These are phyloP conservation scores for Heliconius hewitsoni DNA, from an alignment of 1,140 invertebrate species.

Conservation along the genomic window DNA sequence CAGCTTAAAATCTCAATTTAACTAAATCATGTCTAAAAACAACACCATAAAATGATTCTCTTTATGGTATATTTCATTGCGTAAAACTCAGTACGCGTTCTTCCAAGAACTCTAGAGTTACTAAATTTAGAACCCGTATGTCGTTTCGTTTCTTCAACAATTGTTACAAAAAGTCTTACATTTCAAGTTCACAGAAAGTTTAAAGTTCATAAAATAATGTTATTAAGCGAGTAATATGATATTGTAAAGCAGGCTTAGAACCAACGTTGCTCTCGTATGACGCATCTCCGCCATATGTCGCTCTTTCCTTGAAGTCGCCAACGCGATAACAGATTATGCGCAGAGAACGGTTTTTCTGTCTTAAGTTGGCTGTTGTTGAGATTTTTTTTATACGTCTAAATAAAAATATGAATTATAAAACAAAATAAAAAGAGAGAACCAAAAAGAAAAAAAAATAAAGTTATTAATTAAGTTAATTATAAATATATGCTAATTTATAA, in stretches of 20 bases:
- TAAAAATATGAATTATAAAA: no score
- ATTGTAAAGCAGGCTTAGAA: constrained; percentile 24
- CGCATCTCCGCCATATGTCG: constrained; percentile 69
- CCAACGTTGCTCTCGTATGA: constrained; percentile 44
- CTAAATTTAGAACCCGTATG: constrained; percentile 1
- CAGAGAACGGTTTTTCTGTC: constrained; percentile 19
- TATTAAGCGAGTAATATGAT: constrained; percentile 26
- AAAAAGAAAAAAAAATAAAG: no score
- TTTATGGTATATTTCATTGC: constrained; percentile 5
- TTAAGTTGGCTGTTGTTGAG: neutral
- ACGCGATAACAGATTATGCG: constrained; percentile 38
- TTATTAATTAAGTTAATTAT: no score
- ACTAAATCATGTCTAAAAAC: constrained; percentile 20
- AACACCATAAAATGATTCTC: neutral
- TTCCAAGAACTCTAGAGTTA: constrained; percentile 3
- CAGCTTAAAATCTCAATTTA: neutral
- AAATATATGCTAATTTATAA: no score
- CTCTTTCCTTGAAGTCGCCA: constrained; percentile 70
- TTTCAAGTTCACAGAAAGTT: constrained; percentile 7
- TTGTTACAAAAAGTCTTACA: neutral
- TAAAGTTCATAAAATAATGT: constrained; percentile 20
- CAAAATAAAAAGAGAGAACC: no score
- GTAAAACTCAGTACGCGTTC: neutral
- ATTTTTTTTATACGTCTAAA: no score
- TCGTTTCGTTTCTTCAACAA: neutral